These are phyloP conservation scores for Alentia gelatinosa DNA, from an alignment of 2,888 invertebrate species.

Conservation along the genomic window DNA sequence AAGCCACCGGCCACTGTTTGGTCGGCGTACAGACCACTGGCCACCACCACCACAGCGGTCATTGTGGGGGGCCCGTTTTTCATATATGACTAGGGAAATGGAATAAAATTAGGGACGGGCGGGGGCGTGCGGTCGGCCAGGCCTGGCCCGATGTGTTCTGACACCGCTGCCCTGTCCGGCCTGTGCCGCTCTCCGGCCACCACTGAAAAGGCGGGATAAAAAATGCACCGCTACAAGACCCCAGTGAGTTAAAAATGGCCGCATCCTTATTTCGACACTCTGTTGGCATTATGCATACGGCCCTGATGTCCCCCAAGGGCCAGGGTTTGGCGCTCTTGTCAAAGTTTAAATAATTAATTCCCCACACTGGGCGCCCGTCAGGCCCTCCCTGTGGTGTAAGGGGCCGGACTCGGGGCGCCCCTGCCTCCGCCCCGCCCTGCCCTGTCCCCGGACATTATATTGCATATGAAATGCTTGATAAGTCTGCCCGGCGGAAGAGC, in stretches of 20 bases:
- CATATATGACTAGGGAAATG: background rate
- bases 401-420: background rate
- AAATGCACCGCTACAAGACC: background rate
- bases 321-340: conserved; percentile 11
- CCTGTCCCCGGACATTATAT: conserved; percentile 12
- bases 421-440: background rate
- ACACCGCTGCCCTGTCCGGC: too few relatives aligned
- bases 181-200: too few relatives aligned
- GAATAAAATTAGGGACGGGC: background rate
- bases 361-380: background rate
- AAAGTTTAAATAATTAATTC: conserved; percentile 56
- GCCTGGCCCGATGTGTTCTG: too few relatives aligned
- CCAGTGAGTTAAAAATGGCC: background rate
- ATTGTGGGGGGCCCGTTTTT: background rate
- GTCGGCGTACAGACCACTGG: background rate
- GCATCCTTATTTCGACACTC: background rate
- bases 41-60: background rate
- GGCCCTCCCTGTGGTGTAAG: background rate
- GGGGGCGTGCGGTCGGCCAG: too few relatives aligned
- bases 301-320: conserved; percentile 37
- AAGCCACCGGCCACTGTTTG: background rate
- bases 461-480: conserved; percentile 49
- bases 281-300: conserved; percentile 30
- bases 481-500: background rate
- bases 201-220: background rate